Evolutionary conservation across 64 coral and sea anemone genomes (phyloP).

Genomic region (Dendrophyllia cribrosa): DNA sequence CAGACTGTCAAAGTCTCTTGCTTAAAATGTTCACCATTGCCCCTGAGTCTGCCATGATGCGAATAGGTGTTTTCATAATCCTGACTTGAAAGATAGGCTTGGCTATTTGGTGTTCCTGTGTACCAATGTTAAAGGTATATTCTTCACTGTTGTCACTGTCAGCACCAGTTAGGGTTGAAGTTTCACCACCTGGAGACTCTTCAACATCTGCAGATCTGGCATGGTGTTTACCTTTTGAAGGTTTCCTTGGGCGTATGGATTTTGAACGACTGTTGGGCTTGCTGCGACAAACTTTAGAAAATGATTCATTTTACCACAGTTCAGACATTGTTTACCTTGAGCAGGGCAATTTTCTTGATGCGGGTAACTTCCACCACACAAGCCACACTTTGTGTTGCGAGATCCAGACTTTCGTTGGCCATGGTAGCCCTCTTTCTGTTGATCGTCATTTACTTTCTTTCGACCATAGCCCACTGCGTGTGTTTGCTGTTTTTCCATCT

Average conservation of each 20-base stretch:
- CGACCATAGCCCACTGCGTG: constrained; percentile 30
- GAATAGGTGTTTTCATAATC: too few relatives aligned
- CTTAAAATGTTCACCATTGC: constrained; percentile 69
- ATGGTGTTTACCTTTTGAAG: neutral
- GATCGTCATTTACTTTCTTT: constrained; percentile 28
- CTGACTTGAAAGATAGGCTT: too few relatives aligned
- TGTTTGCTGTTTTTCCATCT: constrained; percentile 58
- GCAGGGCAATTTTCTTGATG: constrained; percentile 37
- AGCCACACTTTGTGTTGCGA: constrained; percentile 29
- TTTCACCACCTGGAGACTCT: neutral
- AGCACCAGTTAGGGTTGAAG: neutral
- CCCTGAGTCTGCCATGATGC: constrained; percentile 69
- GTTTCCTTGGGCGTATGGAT: neutral
- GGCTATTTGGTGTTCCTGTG: constrained; percentile 32
- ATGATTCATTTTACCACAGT: constrained; percentile 48
- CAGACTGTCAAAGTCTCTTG: too few relatives aligned
- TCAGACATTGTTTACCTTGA: constrained; percentile 16
- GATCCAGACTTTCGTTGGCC: neutral
- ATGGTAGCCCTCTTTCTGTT: neutral
- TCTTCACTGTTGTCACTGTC: constrained; percentile 39
- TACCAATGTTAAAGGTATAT: too few relatives aligned
- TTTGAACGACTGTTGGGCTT: too few relatives aligned
- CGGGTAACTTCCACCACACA: constrained; percentile 33
- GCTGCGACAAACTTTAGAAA: constrained; percentile 33
- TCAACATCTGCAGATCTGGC: neutral